Percentiles rank a stretch among this genome's conserved stretches.
Conservation (phyloP, 2,113 vertebrate genomes). For the Sigmodon hispidus region DNA sequence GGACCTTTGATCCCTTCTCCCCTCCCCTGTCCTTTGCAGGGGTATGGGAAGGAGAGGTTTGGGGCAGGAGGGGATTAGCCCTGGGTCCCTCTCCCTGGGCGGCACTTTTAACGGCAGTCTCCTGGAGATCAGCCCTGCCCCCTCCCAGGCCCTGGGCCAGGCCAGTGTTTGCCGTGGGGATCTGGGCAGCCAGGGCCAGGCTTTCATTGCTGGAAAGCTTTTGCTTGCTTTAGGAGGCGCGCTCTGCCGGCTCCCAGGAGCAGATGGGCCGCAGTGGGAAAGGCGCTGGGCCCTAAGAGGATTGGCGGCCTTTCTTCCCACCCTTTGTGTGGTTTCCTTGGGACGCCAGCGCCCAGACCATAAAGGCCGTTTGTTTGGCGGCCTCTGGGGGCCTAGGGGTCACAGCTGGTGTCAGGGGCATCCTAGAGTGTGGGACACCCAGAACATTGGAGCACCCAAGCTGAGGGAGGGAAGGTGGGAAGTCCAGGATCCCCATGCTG, state of each 20-base stretch:
- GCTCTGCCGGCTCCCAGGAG: conserved; percentile 27
- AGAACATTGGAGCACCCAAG: background rate
- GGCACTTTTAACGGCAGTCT: conserved; percentile 66
- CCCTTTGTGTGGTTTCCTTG: conserved; percentile 68
- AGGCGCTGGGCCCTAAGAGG: conserved; percentile 66
- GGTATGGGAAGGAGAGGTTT: conserved; percentile 74
- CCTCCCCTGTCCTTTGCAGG: background rate
- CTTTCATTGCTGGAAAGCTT: conserved; percentile 70
- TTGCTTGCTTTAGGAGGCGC: conserved; percentile 72
- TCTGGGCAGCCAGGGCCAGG: conserved; percentile 46
- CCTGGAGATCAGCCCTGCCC: conserved; percentile 74
- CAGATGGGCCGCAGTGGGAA: conserved; percentile 76
- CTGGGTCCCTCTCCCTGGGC: conserved; percentile 64
- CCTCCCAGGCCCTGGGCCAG: conserved; percentile 78
- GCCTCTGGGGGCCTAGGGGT: conserved; percentile 63
- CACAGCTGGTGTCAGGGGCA: conserved; percentile 40
- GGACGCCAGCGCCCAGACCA: conserved; percentile 53
- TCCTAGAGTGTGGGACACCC: background rate
- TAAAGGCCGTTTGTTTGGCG: conserved; percentile 75
- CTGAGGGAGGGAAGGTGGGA: background rate
- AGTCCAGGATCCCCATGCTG: background rate
- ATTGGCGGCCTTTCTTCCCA: conserved; percentile 77
- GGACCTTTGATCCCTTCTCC: conserved; percentile 24
- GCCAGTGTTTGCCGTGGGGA: conserved; percentile 78
- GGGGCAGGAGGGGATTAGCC: conserved; percentile 72